Evolutionary conservation across 2,113 vertebrate species (phyloP).

Genomic region (Meles meles): DNA sequence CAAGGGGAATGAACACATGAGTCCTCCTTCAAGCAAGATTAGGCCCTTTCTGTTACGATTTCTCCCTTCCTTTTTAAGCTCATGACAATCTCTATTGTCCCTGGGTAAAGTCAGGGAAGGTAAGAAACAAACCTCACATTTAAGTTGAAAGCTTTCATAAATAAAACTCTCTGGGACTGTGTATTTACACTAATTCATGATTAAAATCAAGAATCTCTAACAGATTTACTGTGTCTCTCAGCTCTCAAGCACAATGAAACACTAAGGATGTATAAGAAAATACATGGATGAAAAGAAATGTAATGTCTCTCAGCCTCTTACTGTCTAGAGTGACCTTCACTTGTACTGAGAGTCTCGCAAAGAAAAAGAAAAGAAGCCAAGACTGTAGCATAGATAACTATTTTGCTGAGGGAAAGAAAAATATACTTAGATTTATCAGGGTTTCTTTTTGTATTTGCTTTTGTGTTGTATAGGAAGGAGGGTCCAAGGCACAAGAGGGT

Average conservation of each 20-base stretch:
- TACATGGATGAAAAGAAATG: not conserved
- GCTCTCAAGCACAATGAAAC: slow-evolving; percentile 37
- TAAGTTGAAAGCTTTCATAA: slow-evolving; percentile 9
- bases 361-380: not conserved
- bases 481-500: not conserved
- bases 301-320: not conserved
- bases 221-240: not conserved
- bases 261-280: not conserved
- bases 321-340: not conserved
- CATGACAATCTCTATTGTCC: slow-evolving; percentile 12
- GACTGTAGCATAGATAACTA: not conserved
- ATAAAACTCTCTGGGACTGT: slow-evolving; percentile 10
- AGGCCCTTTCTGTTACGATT: slow-evolving; percentile 25
- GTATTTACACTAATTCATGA: slow-evolving; percentile 28
- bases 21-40: not conserved
- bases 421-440: not conserved
- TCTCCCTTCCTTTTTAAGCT: slow-evolving; percentile 19
- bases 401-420: slow-evolving; percentile 13
- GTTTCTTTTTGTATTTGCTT: not conserved
- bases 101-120: not conserved
- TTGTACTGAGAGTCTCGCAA: not conserved
- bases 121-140: not conserved
- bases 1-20: not conserved
- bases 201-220: slow-evolving; percentile 22
- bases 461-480: not conserved